Evolutionary conservation across 2,888 invertebrate genomes (phyloP).

Genomic region (Elmis aenea): DNA sequence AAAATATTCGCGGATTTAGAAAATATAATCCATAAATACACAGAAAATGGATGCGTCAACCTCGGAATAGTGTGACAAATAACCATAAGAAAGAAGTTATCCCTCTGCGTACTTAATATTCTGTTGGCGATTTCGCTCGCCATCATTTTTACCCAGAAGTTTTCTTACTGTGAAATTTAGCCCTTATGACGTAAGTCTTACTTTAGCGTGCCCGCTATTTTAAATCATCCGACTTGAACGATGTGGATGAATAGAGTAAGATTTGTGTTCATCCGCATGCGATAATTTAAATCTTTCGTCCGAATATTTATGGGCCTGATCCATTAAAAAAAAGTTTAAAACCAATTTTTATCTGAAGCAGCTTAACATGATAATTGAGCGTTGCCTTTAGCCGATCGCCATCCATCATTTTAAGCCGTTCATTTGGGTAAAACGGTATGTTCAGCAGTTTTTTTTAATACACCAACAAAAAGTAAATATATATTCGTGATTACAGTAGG

Average conservation of each 20-base stretch:
- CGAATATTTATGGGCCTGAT: constrained; percentile 14
- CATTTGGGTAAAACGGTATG: too few relatives aligned
- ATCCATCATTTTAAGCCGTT: constrained; percentile 14
- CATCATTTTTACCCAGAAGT: constrained; percentile 45
- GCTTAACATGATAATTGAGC: constrained; percentile 13
- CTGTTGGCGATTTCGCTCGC: constrained; percentile 44
- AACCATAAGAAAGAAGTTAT: constrained; percentile 15
- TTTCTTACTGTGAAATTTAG: constrained; percentile 44
- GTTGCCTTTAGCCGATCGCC: constrained; percentile 7
- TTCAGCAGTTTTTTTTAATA: too few relatives aligned
- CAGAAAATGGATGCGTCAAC: too few relatives aligned
- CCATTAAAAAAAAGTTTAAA: constrained; percentile 19
- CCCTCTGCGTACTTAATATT: constrained; percentile 40
- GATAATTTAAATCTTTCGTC: constrained; percentile 10
- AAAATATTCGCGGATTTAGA: too few relatives aligned
- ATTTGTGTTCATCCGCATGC: too few relatives aligned
- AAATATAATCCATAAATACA: too few relatives aligned
- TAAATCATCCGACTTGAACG: constrained; percentile 21
- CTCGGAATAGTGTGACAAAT: too few relatives aligned
- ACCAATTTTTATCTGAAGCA: constrained; percentile 17
- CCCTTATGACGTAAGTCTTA: constrained; percentile 41
- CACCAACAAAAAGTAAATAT: too few relatives aligned
- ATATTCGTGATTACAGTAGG: too few relatives aligned
- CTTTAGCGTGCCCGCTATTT: constrained; percentile 33
- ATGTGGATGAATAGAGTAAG: too few relatives aligned